Evolutionary conservation across 2,888 invertebrate genomes (phyloP).

Genomic region (Orthosia gracilis): DNA sequence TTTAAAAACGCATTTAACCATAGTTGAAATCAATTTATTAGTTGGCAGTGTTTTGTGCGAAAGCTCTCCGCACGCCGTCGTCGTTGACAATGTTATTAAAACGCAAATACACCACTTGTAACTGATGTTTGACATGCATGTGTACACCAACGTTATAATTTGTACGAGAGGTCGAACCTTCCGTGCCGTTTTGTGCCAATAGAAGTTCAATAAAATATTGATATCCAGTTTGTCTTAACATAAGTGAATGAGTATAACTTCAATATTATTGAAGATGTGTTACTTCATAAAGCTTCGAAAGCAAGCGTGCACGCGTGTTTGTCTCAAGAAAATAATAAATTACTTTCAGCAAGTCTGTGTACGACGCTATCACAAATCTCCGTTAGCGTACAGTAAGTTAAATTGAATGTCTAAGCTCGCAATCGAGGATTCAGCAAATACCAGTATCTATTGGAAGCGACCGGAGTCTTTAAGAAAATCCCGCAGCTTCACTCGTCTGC

Average conservation of each 20-base stretch:
- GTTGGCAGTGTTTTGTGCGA: constrained; percentile 42
- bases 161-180: constrained; percentile 29
- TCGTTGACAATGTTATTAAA: constrained; percentile 54
- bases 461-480: constrained; percentile 84
- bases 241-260: not conserved
- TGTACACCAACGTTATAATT: constrained; percentile 54
- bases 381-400: constrained; percentile 83
- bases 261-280: constrained; percentile 14
- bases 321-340: constrained; percentile 68
- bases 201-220: constrained; percentile 31
- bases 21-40: constrained; percentile 22
- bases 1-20: constrained; percentile 28
- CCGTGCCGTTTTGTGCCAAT: constrained; percentile 17
- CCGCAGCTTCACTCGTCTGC: constrained; percentile 77
- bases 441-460: constrained; percentile 83
- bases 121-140: constrained; percentile 62
- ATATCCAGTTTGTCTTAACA: constrained; percentile 8
- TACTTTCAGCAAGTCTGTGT: constrained; percentile 67
- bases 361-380: constrained; percentile 80
- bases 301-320: constrained; percentile 42
- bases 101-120: constrained; percentile 61
- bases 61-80: constrained; percentile 30
- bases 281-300: constrained; percentile 19
- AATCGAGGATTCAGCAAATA: constrained; percentile 86
- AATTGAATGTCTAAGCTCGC: constrained; percentile 88